Conservation (phyloP, 1,140 invertebrate species). For the Protaetia brevitarsis region DNA sequence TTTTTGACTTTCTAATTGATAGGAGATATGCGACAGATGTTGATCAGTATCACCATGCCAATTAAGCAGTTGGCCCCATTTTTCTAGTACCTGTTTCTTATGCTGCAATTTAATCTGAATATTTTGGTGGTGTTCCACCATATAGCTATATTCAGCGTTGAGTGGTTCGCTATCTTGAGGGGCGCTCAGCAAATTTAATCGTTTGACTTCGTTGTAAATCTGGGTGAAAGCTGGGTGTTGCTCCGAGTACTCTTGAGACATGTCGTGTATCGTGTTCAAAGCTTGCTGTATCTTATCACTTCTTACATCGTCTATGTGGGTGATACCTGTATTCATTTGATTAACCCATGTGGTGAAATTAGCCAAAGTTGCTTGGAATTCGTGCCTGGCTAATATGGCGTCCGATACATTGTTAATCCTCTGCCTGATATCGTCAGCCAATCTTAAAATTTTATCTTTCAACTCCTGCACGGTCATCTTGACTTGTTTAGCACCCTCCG, state of each 20-base stretch:
- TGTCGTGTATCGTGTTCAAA: constrained; percentile 73
- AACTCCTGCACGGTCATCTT: constrained; percentile 70
- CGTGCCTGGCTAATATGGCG: constrained; percentile 73
- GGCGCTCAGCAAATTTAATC: constrained; percentile 64
- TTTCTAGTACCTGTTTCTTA: constrained; percentile 73
- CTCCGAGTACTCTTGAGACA: constrained; percentile 77
- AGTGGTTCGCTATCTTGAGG: constrained; percentile 69
- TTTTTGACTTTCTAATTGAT: constrained; percentile 70
- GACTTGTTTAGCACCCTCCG: constrained; percentile 69
- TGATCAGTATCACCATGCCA: constrained; percentile 80
- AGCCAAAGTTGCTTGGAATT: constrained; percentile 77
- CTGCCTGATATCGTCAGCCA: constrained; percentile 69
- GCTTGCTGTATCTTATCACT: constrained; percentile 74
- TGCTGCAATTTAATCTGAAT: constrained; percentile 71
- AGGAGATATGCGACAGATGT: constrained; percentile 75
- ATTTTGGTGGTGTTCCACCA: constrained; percentile 73
- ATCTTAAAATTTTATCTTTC: constrained; percentile 65
- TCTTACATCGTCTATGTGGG: constrained; percentile 75
- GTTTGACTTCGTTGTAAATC: constrained; percentile 80
- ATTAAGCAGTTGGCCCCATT: constrained; percentile 77
- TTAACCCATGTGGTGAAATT: constrained; percentile 85
- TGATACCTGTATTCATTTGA: constrained; percentile 67
- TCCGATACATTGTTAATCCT: constrained; percentile 78
- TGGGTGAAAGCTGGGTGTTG: constrained; percentile 69
- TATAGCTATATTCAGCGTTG: constrained; percentile 67